A percentile compares a stretch with the other conserved stretches of the same genome.
Evolutionary conservation across 2,797 vertebrate genomes (phyloP).

Genomic region (Cottoperca gobio): DNA sequence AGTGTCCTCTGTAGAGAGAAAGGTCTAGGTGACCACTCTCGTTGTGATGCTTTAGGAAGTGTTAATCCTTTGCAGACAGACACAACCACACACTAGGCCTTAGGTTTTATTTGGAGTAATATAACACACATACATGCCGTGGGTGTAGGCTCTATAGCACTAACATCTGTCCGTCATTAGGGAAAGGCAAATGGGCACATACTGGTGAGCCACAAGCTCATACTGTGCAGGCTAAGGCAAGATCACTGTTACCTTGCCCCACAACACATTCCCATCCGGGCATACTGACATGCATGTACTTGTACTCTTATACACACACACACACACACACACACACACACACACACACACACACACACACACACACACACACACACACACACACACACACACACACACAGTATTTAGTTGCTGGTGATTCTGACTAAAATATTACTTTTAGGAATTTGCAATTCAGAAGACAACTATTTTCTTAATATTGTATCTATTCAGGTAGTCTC

Average conservation of each 20-base stretch:
- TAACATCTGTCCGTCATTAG: conserved; percentile 75
- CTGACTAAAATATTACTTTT: background rate
- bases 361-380: background rate
- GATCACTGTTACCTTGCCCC: conserved; percentile 73
- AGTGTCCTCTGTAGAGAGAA: conserved; percentile 35
- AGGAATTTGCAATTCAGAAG: background rate
- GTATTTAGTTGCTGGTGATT: background rate
- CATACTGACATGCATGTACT: background rate
- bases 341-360: background rate
- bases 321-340: background rate
- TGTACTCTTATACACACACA: background rate
- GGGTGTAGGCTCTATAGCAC: conserved; percentile 58
- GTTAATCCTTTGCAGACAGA: conserved; percentile 39
- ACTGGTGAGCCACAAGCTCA: conserved; percentile 47
- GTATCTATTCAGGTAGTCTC: background rate
- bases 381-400: background rate
- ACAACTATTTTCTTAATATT: background rate
- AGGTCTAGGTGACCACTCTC: conserved; percentile 15
- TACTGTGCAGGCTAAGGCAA: conserved; percentile 43
- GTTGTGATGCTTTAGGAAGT: conserved; percentile 42
- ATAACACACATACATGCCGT: conserved; percentile 4
- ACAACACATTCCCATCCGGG: conserved; percentile 20
- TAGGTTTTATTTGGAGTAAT: conserved; percentile 25
- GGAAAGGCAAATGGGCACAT: conserved; percentile 54
- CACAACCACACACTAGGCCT: conserved; percentile 30